These are phyloP conservation scores for Mamestra configurata DNA, from an alignment of 1,140 invertebrate genomes.

Conservation along the genomic window DNA sequence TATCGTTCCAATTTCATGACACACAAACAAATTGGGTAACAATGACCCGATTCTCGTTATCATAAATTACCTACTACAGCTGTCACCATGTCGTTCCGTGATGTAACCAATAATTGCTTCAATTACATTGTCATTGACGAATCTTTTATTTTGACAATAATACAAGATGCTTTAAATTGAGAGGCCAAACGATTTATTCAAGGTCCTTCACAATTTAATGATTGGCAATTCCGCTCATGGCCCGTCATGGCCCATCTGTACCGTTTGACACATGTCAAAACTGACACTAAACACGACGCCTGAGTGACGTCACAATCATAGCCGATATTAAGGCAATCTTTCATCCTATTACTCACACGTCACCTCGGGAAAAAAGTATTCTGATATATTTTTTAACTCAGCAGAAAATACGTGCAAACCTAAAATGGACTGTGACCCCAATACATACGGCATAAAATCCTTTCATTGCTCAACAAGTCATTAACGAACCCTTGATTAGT, in stretches of 20 bases:
- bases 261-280: slow-evolving; percentile 43
- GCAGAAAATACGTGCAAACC: background rate
- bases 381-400: slow-evolving; percentile 19
- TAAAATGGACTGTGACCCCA: slow-evolving; percentile 13
- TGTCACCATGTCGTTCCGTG: background rate
- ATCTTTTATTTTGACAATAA: background rate
- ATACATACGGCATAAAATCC: slow-evolving; percentile 30
- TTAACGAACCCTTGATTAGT: slow-evolving; percentile 47
- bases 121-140: slow-evolving; percentile 30
- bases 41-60: background rate
- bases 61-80: background rate
- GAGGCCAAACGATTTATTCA: slow-evolving; percentile 12
- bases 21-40: background rate
- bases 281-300: background rate
- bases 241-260: slow-evolving; percentile 15
- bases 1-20: too few species aligned
- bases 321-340: slow-evolving; percentile 35
- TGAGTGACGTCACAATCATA: slow-evolving; percentile 37
- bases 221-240: slow-evolving; percentile 22
- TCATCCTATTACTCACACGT: slow-evolving; percentile 34
- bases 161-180: slow-evolving; percentile 14
- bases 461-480: slow-evolving; percentile 27
- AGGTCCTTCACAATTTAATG: slow-evolving; percentile 25
- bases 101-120: slow-evolving; percentile 10
- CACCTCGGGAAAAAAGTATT: slow-evolving; percentile 23